A percentile compares a stretch with the other conserved stretches of the same genome.
phyloP scores from a whole-genome alignment of 92 coral and sea anemone genomes.

The Zoanthus sociatus region DNA sequence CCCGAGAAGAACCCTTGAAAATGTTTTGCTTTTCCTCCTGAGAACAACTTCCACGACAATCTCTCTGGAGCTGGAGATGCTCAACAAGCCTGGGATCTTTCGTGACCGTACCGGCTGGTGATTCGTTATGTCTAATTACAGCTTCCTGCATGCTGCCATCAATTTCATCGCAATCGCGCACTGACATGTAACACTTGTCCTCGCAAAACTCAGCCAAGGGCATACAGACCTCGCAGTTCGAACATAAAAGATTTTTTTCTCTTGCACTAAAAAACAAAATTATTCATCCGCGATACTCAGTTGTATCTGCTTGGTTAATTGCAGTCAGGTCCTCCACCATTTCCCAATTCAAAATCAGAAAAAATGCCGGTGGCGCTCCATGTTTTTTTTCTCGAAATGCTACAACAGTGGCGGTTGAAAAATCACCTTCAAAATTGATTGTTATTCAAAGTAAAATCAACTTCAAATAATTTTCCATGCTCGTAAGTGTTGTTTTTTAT shows the following conservation, averaged over 20 bases:
- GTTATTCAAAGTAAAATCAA: neutral
- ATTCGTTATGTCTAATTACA: conserved; percentile 1
- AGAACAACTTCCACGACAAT: neutral
- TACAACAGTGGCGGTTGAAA: conserved; percentile 16
- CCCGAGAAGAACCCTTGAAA: conserved; percentile 8
- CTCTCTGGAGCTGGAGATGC: neutral
- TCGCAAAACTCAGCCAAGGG: conserved; percentile 51
- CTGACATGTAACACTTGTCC: conserved; percentile 7
- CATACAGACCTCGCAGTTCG: conserved; percentile 57
- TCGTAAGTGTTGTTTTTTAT: neutral
- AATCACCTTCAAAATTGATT: neutral
- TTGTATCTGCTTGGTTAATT: conserved; percentile 46
- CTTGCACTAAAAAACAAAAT: conserved; percentile 58
- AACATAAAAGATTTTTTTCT: conserved; percentile 64
- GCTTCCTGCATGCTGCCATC: conserved; percentile 31
- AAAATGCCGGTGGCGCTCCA: conserved; percentile 47
- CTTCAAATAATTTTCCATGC: conserved; percentile 5
- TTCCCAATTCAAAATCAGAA: conserved; percentile 57
- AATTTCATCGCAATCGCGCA: conserved; percentile 22
- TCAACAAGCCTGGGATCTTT: conserved; percentile 7
- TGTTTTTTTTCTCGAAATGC: neutral
- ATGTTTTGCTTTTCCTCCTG: conserved; percentile 11
- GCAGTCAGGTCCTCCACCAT: conserved; percentile 57
- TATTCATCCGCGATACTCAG: conserved; percentile 57
- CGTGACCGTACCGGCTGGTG: conserved; percentile 29